Conservation (phyloP, 2,797 vertebrate species). For the Sylvilagus floridanus region DNA sequence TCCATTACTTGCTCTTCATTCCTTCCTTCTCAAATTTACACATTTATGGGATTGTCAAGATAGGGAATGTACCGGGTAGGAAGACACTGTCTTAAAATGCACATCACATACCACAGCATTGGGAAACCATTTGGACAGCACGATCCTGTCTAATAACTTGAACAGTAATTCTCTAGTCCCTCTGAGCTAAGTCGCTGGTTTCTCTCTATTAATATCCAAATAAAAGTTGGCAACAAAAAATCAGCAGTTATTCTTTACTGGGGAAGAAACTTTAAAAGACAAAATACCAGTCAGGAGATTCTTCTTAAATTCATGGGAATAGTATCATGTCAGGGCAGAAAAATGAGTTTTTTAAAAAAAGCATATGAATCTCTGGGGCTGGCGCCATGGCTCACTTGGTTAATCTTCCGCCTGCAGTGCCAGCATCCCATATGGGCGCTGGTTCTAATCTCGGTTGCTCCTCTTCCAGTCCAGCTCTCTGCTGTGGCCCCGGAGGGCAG, state of each 20-base stretch:
- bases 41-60: constrained; percentile 24
- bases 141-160: constrained; percentile 24
- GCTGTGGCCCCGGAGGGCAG: too few species aligned
- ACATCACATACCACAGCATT: background rate
- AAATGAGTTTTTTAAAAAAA: background rate
- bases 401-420: too few species aligned
- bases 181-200: background rate
- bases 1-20: constrained; percentile 13
- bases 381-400: too few species aligned
- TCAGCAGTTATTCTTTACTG: constrained; percentile 20
- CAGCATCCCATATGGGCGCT: too few species aligned
- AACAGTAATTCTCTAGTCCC: constrained; percentile 21
- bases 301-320: background rate
- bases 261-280: background rate
- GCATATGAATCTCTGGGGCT: background rate
- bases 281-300: constrained; percentile 54
- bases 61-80: background rate
- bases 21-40: constrained; percentile 55
- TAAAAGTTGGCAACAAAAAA: constrained; percentile 3
- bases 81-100: constrained; percentile 2
- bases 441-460: too few species aligned
- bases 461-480: too few species aligned
- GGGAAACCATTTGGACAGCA: constrained; percentile 26
- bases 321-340: constrained; percentile 4
- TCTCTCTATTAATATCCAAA: constrained; percentile 43